Base-by-base conservation (phyloP, 2,113 vertebrate genomes). In the Chrysemys picta region DNA sequence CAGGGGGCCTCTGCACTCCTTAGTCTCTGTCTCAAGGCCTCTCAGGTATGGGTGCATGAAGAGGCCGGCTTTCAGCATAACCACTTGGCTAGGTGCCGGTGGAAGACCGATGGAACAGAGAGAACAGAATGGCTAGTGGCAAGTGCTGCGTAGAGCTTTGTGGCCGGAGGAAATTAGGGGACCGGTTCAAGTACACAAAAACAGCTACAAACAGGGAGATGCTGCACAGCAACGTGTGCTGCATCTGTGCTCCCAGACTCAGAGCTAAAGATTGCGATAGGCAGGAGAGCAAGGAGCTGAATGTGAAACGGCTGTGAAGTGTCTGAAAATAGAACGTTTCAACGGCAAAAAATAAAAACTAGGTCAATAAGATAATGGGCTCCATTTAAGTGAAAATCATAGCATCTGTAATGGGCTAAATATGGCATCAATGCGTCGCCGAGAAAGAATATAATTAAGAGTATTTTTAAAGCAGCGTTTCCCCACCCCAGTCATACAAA, bases 401-500 rank as follows among this genome's bases (percentile, higher is more conserved):
- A 80, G 97, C 87, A 79, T 97, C 98, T 47, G 97, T 97, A 98
- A 98, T 91, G 96, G 95, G 97, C 98, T 98, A 98, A 98, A 98
- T 98, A 98, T 97, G 27, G 98, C 84, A 84, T 97, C 94, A 95
- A 91, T 98, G 97, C 93, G 83, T 91, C 95, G 97, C 97, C 4
- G 97, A 97, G 97, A 98, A 97, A 84, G 97, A 98, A 98, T 93
- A 98, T 97, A 98, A 98, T 98, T 98, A 98, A 97, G 96, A 96
- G 92, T 98, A 98, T 98, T 98, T 98, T 98, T 98, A 98, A 97
- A 98, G 93, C 96, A 27, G 97, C 95, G 53, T 96, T 97, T 98
- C 98, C 97, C 97, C 98, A 50, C 97, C 96, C 96, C 82, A 14
- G 93, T 80, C 95, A 0, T 95, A 94, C 97, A 89, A 96, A 97